These are phyloP conservation scores for Charadrius vociferus DNA, from an alignment of 2,113 vertebrate species.

Conservation along the genomic window DNA sequence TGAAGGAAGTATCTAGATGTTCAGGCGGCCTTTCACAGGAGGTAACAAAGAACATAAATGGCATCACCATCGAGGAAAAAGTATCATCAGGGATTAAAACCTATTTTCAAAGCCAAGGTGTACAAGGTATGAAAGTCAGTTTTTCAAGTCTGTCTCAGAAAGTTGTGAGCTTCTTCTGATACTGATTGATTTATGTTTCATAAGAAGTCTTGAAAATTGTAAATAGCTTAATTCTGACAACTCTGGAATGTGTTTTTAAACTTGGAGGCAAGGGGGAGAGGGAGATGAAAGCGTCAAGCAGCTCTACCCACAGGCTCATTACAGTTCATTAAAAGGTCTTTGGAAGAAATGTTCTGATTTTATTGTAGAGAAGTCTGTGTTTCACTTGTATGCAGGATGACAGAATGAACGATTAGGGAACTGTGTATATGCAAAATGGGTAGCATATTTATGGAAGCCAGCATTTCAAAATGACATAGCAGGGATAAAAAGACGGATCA, in stretches of 20 bases:
- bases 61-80: neutral
- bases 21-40: neutral
- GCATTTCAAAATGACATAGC: neutral
- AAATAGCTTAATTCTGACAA: neutral
- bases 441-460: neutral
- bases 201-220: neutral
- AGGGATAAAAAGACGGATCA: neutral
- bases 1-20: neutral
- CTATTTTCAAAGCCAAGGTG: neutral
- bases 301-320: neutral
- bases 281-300: neutral
- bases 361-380: neutral
- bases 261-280: neutral
- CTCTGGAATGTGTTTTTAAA: neutral
- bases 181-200: neutral
- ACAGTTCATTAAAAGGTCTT: neutral
- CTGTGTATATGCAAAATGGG: neutral
- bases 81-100: neutral
- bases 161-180: neutral
- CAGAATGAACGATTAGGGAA: neutral
- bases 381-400: neutral
- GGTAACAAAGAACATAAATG: neutral
- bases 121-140: neutral
- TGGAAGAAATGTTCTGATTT: neutral
- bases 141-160: neutral